Percentiles rank a stretch among this genome's conserved stretches.
Conservation (phyloP, 2,113 vertebrate genomes). For the Periophthalmus modestus region DNA sequence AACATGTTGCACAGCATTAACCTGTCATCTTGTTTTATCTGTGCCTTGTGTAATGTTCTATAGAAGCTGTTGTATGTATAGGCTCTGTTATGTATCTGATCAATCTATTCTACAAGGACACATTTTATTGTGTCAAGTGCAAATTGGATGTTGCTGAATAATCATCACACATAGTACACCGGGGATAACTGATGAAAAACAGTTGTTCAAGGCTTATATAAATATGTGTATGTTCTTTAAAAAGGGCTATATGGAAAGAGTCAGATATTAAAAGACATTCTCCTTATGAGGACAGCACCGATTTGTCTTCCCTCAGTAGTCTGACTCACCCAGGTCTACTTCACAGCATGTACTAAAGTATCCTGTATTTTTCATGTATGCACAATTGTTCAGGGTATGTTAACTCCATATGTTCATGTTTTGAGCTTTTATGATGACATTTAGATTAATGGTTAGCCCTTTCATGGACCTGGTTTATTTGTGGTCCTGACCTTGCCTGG, state of each 20-base stretch:
- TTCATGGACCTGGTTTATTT: not conserved
- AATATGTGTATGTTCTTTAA: too few species aligned
- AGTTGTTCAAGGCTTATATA: not conserved
- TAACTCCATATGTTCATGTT: too few species aligned
- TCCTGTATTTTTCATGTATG: not conserved
- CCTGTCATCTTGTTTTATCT: not conserved
- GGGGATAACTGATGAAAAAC: not conserved
- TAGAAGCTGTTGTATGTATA: not conserved
- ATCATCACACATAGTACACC: not conserved
- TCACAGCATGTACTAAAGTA: constrained; percentile 19
- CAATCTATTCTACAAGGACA: not conserved
- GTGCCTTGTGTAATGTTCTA: not conserved
- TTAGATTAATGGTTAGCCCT: not conserved
- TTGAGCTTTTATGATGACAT: not conserved
- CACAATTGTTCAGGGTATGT: not conserved
- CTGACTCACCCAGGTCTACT: constrained; percentile 42
- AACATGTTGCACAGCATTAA: not conserved
- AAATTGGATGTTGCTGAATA: not conserved
- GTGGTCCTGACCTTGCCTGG: too few species aligned
- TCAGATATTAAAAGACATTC: too few species aligned
- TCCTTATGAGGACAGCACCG: constrained; percentile 27
- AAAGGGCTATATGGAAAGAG: too few species aligned
- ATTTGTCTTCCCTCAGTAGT: constrained; percentile 12
- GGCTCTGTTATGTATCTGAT: not conserved
- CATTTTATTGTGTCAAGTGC: constrained; percentile 2